Evolutionary conservation across 2,797 vertebrate genomes (phyloP), one percentile per base, ranked within the genome.

Genomic region (Phalloptychus januarius): DNA sequence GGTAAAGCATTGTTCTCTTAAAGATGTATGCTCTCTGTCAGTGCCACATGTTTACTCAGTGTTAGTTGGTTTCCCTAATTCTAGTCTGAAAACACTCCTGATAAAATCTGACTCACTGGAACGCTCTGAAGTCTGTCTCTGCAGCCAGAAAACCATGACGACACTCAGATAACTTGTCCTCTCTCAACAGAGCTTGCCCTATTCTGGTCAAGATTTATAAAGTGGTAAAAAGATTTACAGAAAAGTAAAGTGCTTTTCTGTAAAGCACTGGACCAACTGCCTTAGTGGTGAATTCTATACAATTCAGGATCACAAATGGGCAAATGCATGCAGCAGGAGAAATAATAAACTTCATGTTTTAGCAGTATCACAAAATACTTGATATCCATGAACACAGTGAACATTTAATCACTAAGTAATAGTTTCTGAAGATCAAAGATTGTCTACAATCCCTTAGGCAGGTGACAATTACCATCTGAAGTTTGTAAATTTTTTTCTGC

Each of bases 91-190:
- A 58, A 76, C 8, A 46, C 44, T 76, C 52, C 38, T 67, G n/a
- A 74, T 23, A 52, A 78, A 72, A 42, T 78, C n/a, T 89, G 83
- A 88, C 74, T 90, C 87, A 90, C 56, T 31, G 44, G 23, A 52
- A 84, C 25, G 86, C 18, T 54, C 46, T 25, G 46, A 52, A 12
- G 13, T 16, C 56, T 74, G 3, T 40, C 0, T 1, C 23, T 40
- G 12, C 23, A 23, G 13, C 28, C 23, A 63, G 45, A 79, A 86
- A 75, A 85, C 77, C 69, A 75, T 5, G 0, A 33, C 85, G 48
- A 86, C 54, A 10, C 10, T 65, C 58, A 15, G 33, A 69, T n/a
- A 23, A 12, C 8, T 48, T 46, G 10, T 28, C 25, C 83, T 85
- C 75, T 67, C 50, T 67, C 76, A 46, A 82, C 50, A 74, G 38